These are phyloP conservation scores for Leptestheria dahalacensis DNA, from an alignment of 1,140 invertebrate species.

Conservation along the genomic window DNA sequence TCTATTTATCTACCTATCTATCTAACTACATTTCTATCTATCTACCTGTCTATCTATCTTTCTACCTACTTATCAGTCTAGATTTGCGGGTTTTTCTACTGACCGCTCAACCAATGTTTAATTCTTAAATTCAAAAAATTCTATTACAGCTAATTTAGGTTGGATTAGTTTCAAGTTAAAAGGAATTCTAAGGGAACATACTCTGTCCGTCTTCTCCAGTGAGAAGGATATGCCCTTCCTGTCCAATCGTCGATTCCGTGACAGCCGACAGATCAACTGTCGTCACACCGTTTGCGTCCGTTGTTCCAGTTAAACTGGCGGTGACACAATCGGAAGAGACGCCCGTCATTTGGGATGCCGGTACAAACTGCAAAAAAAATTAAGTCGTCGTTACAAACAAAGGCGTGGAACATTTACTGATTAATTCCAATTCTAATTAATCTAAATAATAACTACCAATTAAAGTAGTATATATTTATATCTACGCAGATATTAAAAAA, in stretches of 20 bases:
- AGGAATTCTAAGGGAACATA: slow-evolving; percentile 28
- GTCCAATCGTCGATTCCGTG: slow-evolving; percentile 67
- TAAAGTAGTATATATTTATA: no score
- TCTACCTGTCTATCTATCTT: no score
- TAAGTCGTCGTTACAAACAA: no score
- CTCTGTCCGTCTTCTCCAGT: slow-evolving; percentile 86
- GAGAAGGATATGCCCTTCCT: slow-evolving; percentile 86
- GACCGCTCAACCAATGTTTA: not conserved
- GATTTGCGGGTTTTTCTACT: no score
- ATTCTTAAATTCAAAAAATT: not conserved
- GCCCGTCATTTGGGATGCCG: slow-evolving; percentile 11
- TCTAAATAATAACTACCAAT: no score
- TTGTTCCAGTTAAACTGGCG: slow-evolving; percentile 25
- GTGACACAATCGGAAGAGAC: not conserved
- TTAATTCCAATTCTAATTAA: no score
- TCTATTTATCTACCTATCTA: no score
- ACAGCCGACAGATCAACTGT: slow-evolving; percentile 71
- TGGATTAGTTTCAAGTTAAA: no score
- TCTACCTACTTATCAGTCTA: no score
- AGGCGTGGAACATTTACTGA: no score
- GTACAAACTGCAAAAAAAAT: slow-evolving; percentile 12
- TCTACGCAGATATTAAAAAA: slow-evolving; percentile 13
- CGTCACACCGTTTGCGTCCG: slow-evolving; percentile 37
- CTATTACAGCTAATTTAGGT: not conserved
- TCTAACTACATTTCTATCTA: no score